These are phyloP conservation scores for Drosophila mettleri DNA, from an alignment of 2,888 invertebrate genomes.

Conservation along the genomic window DNA sequence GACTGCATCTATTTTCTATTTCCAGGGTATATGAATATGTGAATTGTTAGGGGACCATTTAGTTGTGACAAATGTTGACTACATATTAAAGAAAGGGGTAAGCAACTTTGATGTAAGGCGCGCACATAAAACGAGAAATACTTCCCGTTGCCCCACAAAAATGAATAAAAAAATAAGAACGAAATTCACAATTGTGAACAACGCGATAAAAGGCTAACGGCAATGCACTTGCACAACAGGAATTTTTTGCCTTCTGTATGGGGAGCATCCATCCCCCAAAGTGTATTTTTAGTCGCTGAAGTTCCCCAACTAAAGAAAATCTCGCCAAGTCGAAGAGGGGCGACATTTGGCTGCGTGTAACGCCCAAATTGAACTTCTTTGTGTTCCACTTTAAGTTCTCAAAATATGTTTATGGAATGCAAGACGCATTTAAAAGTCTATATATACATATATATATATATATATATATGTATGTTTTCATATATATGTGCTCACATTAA, in stretches of 20 bases:
- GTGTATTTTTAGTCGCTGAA: constrained; percentile 34
- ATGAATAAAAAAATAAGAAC: background rate
- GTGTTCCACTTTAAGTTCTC: constrained; percentile 46
- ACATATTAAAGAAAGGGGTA: background rate
- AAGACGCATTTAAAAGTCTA: constrained; percentile 30
- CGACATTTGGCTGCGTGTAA: constrained; percentile 28
- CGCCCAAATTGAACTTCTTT: constrained; percentile 19
- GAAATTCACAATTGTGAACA: constrained; percentile 7
- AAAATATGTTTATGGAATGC: constrained; percentile 58
- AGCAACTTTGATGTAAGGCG: constrained; percentile 3
- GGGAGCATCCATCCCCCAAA: constrained; percentile 9
- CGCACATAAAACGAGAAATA: constrained; percentile 17
- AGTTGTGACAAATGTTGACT: constrained; percentile 18
- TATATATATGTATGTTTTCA: background rate
- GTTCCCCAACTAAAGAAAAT: constrained; percentile 17
- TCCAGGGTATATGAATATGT: background rate
- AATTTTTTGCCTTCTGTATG: constrained; percentile 13
- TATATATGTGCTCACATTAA: background rate
- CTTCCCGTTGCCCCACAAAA: constrained; percentile 17
- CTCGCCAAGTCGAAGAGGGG: constrained; percentile 23
- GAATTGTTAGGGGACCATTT: constrained; percentile 8
- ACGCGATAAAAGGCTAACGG: constrained; percentile 23
- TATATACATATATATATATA: constrained; percentile 12
- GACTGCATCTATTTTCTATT: background rate
- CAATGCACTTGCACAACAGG: constrained; percentile 39